Conservation (phyloP, 2,888 invertebrate species). For the Patella pellucida region DNA sequence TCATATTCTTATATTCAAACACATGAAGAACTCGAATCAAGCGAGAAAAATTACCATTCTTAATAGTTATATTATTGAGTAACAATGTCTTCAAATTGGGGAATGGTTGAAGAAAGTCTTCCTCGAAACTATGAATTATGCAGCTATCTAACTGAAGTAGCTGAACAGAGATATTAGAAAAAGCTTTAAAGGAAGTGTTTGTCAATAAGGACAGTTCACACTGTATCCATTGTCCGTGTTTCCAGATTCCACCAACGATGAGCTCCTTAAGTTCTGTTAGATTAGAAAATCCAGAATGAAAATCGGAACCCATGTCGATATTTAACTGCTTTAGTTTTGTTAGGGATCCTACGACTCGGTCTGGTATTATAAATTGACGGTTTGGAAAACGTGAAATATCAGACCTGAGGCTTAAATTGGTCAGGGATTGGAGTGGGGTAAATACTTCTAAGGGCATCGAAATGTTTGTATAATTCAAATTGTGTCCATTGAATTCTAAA, state of each 20-base stretch:
- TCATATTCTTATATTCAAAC: neutral
- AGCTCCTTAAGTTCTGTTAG: neutral
- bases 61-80: neutral
- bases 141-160: neutral
- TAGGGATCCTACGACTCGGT: neutral
- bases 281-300: neutral
- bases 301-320: neutral
- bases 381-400: neutral
- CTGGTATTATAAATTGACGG: neutral
- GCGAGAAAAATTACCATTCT: neutral
- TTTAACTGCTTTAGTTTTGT: neutral
- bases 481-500: neutral
- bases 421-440: neutral
- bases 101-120: neutral
- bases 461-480: neutral
- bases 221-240: neutral
- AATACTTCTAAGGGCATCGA: neutral
- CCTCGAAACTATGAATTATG: neutral
- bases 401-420: neutral
- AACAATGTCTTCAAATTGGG: neutral
- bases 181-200: neutral
- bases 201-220: neutral
- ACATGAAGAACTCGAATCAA: neutral
- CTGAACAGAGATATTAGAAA: neutral
- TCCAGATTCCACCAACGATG: neutral